These are phyloP conservation scores for Nipponia nippon DNA, from an alignment of 2,113 vertebrate species.

Conservation along the genomic window DNA sequence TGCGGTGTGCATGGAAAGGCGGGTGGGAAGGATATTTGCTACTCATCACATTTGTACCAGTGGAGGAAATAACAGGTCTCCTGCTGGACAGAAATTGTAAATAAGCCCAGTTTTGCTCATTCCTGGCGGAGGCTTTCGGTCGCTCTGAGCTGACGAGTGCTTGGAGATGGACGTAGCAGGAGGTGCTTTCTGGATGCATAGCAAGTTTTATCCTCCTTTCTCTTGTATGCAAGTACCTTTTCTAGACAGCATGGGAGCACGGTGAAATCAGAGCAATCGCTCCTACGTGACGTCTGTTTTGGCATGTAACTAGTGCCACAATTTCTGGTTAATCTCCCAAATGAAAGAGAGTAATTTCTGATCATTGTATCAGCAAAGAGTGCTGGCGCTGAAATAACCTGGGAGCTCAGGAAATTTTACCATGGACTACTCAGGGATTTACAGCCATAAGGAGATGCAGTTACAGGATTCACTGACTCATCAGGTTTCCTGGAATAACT, in stretches of 20 bases:
- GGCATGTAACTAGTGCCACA: background rate
- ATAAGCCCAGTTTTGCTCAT: background rate
- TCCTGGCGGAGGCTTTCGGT: background rate
- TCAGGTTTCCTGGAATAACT: background rate
- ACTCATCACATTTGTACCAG: background rate
- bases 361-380: background rate
- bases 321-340: background rate
- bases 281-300: background rate
- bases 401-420: background rate
- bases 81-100: background rate
- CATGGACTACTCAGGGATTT: background rate
- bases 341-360: background rate
- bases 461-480: background rate
- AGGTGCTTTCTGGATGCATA: rapidly evolving
- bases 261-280: background rate
- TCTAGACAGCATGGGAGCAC: background rate
- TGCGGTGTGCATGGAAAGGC: rapidly evolving
- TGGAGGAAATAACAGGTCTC: background rate
- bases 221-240: background rate
- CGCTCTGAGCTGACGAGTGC: background rate
- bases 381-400: background rate
- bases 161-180: background rate
- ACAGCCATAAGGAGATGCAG: background rate
- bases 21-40: background rate
- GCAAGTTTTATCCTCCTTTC: background rate